Base-by-base conservation (phyloP, 2,113 vertebrate genomes). In the Leucopsar rothschildi region DNA sequence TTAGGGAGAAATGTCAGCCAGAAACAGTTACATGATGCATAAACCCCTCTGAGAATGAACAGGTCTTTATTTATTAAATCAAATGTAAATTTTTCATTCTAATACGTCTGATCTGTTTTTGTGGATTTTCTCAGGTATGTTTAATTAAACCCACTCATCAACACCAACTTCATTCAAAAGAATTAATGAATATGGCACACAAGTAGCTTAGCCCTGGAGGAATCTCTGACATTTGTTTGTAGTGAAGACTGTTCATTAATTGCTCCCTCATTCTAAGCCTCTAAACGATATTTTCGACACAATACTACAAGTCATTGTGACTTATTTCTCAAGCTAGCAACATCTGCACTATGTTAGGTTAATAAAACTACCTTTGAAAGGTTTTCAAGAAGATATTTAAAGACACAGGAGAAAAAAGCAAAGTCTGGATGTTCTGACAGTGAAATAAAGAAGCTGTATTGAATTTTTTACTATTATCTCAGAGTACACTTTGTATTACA, bases 61-160 rank as follows among this genome's bases (percentile, higher is more conserved):
- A 70, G 28, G 33, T 35, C 31, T 39, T 28, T 50, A 72, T 77
- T 86, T 89, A 56, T 42, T 49, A 80, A 93, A 88, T 57, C 78
- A 70, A 90, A 92, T 27, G 35, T 29, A 57, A 63, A 66, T 78
- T 80, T 88, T 88, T 88, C 50, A 82, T 44, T 94, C 88, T 80
- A 86, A 45, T 56, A 90, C 35, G 64, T 82, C 29, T 15, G 39
- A 75, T 90, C 72, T 83, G 65, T 4, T 96, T 95, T 88, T 64
- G 22, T 66, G 53, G 87, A 72, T 71, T 85, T 94, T 92, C 64
- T 90, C 86, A 96, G 92, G 65, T 68, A 94, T 82, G 40, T 53
- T 94, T 96, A 95, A 97, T 92, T 96, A 96, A 97, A 94, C 44
- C 33, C 49, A 73, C 56, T 55, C 82, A 96, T 89, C 86, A 95